These are phyloP conservation scores for Amblyopsis hoosieri DNA, from an alignment of 2,797 vertebrate species.

Conservation along the genomic window DNA sequence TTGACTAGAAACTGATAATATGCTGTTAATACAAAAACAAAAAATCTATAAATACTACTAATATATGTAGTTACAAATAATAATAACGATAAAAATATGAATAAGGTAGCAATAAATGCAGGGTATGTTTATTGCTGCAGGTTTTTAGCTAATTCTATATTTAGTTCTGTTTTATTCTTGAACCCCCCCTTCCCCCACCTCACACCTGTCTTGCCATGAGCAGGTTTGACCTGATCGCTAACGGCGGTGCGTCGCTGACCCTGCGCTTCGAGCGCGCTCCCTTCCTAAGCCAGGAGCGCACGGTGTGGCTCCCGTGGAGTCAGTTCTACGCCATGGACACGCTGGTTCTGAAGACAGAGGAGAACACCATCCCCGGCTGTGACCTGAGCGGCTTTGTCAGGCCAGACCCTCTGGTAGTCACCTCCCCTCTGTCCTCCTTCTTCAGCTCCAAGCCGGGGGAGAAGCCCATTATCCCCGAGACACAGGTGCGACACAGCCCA, in stretches of 20 bases:
- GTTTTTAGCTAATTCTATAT: too few relatives aligned
- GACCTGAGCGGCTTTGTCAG: constrained; percentile 96
- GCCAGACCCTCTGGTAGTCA: constrained; percentile 95
- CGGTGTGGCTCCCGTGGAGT: constrained; percentile 97
- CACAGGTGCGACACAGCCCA: constrained; percentile 87
- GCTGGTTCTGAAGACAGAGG: constrained; percentile 96
- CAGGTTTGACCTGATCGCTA: constrained; percentile 98
- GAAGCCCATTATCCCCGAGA: constrained; percentile 96
- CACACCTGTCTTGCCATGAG: constrained; percentile 69
- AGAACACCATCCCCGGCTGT: constrained; percentile 98
- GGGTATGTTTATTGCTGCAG: too few relatives aligned
- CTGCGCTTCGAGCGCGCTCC: constrained; percentile 96
- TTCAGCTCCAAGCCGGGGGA: constrained; percentile 90
- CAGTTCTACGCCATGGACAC: constrained; percentile 99
- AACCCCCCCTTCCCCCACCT: constrained; percentile 56
- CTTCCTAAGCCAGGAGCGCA: constrained; percentile 96
- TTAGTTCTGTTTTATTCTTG: too few relatives aligned
- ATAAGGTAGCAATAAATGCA: too few relatives aligned
- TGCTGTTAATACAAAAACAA: too few relatives aligned
- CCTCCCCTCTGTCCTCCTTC: constrained; percentile 96
- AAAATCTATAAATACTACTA: too few relatives aligned
- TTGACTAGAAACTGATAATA: too few relatives aligned
- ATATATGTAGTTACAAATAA: too few relatives aligned
- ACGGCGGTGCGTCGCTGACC: constrained; percentile 92
- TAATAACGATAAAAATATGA: too few relatives aligned